A percentile compares a stretch with the other conserved stretches of the same genome.
Conservation (phyloP, 2,888 invertebrate genomes). For the Hetaerina titia region DNA sequence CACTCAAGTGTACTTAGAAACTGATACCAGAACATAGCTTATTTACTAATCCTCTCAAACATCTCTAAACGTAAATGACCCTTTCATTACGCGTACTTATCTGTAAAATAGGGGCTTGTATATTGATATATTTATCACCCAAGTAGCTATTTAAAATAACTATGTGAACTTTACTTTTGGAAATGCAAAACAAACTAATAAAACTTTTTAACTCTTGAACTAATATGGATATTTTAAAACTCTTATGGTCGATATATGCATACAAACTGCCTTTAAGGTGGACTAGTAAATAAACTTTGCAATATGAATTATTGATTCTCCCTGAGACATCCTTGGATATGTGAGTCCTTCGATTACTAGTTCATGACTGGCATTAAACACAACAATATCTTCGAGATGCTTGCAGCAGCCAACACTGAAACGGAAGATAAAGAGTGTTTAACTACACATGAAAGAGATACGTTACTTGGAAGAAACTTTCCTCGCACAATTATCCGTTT, state of each 20-base stretch:
- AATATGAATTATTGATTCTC: conserved; percentile 60
- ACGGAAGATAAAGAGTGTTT: background rate
- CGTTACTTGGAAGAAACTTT: background rate
- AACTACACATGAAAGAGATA: background rate
- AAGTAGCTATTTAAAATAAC: conserved; percentile 63
- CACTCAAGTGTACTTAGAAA: background rate
- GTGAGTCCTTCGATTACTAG: conserved; percentile 58
- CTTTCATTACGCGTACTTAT: conserved; percentile 19
- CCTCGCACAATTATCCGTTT: background rate
- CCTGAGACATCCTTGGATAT: conserved; percentile 66
- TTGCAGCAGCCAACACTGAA: conserved; percentile 56
- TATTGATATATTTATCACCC: conserved; percentile 53
- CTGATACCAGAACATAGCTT: conserved; percentile 43
- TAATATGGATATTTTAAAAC: conserved; percentile 59
- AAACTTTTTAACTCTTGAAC: conserved; percentile 54
- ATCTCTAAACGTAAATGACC: conserved; percentile 26
- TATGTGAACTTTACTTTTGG: conserved; percentile 47
- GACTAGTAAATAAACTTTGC: conserved; percentile 58
- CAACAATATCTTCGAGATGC: conserved; percentile 38
- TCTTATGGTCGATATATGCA: conserved; percentile 48
- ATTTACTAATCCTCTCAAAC: conserved; percentile 46
- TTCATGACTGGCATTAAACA: conserved; percentile 42
- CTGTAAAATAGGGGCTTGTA: conserved; percentile 30
- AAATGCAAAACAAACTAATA: conserved; percentile 52
- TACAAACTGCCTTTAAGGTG: conserved; percentile 25